Conservation (phyloP, 2,797 vertebrate genomes). For the Enteromius unitaeniatus region DNA sequence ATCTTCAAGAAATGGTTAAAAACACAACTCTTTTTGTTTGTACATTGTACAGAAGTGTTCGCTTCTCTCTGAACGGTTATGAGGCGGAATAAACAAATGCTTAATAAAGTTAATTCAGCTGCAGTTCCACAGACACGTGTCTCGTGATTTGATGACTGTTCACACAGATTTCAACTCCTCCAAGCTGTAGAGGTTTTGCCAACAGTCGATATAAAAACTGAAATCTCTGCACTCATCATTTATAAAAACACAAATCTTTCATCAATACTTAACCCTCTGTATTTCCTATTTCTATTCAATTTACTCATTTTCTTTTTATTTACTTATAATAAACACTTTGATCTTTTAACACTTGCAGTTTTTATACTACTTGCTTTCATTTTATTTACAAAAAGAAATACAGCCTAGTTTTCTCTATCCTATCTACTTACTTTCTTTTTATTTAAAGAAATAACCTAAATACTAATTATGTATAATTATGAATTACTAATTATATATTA, state of each 20-base stretch:
- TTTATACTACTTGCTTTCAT: no score
- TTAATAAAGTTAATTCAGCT: conserved; percentile 14
- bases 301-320: background rate
- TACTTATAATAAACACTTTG: no score
- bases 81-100: background rate
- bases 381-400: background rate
- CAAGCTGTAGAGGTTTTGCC: background rate
- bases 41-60: background rate
- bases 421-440: no score
- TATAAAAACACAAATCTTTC: conserved; percentile 21
- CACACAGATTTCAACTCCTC: conserved; percentile 20
- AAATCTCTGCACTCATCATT: conserved; percentile 26
- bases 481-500: no score
- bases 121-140: conserved; percentile 6
- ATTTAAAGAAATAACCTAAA: no score
- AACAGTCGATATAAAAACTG: background rate
- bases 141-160: conserved; percentile 37
- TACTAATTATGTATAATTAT: no score
- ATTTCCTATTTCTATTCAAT: background rate
- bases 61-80: background rate
- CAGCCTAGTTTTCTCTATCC: no score
- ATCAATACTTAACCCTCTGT: background rate
- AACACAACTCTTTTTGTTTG: no score
- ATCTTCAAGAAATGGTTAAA: no score
- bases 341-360: background rate